Evolutionary conservation across 2,113 vertebrate genomes (phyloP).

Genomic region (Gymnobelideus leadbeateri): DNA sequence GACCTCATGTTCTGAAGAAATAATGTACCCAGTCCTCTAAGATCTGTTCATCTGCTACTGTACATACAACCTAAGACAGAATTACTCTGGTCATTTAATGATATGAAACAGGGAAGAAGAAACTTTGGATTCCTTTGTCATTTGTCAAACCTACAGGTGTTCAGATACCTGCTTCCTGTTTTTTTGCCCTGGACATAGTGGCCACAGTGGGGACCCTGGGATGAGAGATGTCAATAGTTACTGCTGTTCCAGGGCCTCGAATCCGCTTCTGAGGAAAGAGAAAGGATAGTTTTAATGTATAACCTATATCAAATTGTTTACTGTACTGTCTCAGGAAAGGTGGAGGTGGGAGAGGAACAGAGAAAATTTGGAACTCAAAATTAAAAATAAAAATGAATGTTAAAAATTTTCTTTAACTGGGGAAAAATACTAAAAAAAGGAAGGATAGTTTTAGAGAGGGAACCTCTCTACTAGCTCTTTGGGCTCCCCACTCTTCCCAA

Average conservation of each 20-base stretch:
- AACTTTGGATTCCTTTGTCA: background rate
- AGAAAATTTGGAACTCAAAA: background rate
- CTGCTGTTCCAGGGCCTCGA: conserved; percentile 53
- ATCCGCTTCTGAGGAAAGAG: conserved; percentile 74
- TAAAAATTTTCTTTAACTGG: too few species aligned
- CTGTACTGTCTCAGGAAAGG: background rate
- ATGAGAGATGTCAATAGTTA: background rate
- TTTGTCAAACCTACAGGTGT: background rate
- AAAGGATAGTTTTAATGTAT: background rate
- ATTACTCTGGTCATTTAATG: background rate
- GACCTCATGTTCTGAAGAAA: conserved; percentile 4
- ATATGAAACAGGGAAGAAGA: background rate
- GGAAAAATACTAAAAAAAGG: background rate
- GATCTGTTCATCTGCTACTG: background rate
- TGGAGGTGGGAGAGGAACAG: background rate
- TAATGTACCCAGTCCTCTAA: conserved; percentile 10
- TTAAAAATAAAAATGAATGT: background rate
- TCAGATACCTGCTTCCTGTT: conserved; percentile 61
- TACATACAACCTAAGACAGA: background rate
- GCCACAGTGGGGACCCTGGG: conserved; percentile 21
- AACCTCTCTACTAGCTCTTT: background rate
- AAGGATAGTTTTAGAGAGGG: background rate
- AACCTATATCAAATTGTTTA: background rate
- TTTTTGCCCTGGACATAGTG: conserved; percentile 26
- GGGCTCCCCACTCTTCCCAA: background rate